Base-by-base conservation (phyloP, 1,140 invertebrate species). In the Drosophila pseudoananassae region DNA sequence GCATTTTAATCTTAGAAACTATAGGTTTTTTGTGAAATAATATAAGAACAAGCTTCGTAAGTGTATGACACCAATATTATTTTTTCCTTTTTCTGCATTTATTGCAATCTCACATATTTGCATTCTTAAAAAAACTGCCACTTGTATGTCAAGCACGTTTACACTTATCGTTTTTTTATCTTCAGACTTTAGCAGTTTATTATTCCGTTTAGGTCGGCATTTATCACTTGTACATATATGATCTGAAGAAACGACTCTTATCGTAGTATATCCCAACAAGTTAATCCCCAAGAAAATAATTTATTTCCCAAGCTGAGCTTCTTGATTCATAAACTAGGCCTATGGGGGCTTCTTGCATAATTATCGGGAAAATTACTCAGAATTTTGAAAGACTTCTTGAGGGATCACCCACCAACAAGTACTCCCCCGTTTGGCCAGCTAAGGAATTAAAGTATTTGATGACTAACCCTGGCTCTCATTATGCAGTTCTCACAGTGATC, bases 141-240 rank as follows among this genome's bases (percentile, higher is more conserved):
- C 17, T 52, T 59, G 14, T 46, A 59, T 59, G 14, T 46, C 12
- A 8, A 36, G 25, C 57, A 60, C 47, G 58, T 66, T 29, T 23
- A 4, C n/a, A 36, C 33, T 29, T 51, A 64, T 64, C 58, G 8
- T 33, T 25, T 6, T 8, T 9, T 40, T 66, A 66, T 66, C 63
- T 66, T 17, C 1, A 6, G 31, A 36, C 33, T 64, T 64, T 64
- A 31, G 46, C 59, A 64, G 50, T 64, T 63, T 66, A 59, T 63
- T 66, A 66, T 66, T 64, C 33, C 59, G 46, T 31, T 31, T 43
- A 9, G 7, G 46, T 63, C 15, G n/a, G 58, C 45, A 15, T 38
- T 66, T 66, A 66, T 64, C 45, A 59, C 40, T 64, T 51, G 46
- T 66, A 64, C 51, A 49, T 66, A 64, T 64, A 49, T 23, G 63